These are phyloP conservation scores for Pachydiplax longipennis DNA, from an alignment of 2,888 invertebrate species.

Conservation along the genomic window DNA sequence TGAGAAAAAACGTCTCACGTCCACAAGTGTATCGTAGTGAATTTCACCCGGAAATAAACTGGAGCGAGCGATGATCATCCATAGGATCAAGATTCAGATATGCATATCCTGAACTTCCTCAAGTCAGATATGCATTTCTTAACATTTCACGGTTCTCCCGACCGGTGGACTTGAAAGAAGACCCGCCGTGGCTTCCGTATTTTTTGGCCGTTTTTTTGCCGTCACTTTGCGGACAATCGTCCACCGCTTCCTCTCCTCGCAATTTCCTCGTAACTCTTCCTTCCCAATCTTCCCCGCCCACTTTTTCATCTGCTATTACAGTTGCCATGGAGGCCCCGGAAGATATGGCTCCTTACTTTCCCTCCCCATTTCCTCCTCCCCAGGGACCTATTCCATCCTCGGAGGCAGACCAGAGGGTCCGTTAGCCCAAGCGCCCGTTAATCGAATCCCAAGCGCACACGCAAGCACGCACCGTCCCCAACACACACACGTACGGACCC, in stretches of 20 bases:
- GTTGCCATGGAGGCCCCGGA: neutral
- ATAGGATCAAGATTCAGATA: too few species aligned
- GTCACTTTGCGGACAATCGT: neutral
- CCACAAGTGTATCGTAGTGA: too few species aligned
- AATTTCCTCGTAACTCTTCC: neutral
- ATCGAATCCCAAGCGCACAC: slow-evolving; percentile 17
- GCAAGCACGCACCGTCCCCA: slow-evolving; percentile 7
- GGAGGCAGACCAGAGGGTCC: slow-evolving; percentile 2
- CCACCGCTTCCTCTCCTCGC: neutral
- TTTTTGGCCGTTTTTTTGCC: neutral
- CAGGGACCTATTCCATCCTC: slow-evolving; percentile 10
- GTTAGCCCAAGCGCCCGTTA: slow-evolving; percentile 29
- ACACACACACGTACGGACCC: neutral
- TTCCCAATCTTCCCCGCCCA: neutral
- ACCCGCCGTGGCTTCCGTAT: neutral
- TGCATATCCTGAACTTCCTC: too few species aligned
- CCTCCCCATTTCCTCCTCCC: neutral
- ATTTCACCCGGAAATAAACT: too few species aligned
- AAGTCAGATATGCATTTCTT: too few species aligned
- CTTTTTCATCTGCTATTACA: neutral
- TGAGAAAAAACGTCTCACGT: too few species aligned
- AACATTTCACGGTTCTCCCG: neutral
- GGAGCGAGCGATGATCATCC: too few species aligned
- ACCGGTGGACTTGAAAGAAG: neutral
- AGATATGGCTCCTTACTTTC: neutral